Conservation (phyloP, 35 echinoderm and acorn worm genomes). For the Heliocidaris erythrogramma region DNA sequence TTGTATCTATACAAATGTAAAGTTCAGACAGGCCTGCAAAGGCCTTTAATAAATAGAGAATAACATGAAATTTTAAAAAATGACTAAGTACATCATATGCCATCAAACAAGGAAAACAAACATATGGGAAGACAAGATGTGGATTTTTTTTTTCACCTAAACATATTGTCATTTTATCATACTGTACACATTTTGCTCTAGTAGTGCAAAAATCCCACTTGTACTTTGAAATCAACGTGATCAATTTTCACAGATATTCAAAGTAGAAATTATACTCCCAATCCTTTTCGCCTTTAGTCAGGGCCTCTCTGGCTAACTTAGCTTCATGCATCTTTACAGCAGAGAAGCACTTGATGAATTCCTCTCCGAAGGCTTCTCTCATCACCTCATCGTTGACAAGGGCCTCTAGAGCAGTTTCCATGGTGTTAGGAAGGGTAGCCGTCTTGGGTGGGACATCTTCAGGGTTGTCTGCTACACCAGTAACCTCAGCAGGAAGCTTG, state of each 20-base stretch:
- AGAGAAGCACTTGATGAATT: conserved; percentile 69
- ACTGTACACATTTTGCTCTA: too few relatives aligned
- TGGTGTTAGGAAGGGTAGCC: conserved; percentile 38
- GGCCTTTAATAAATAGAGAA: too few relatives aligned
- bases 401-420: conserved; percentile 65
- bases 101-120: too few relatives aligned
- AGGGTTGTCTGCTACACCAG: conserved; percentile 14
- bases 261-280: conserved; percentile 65
- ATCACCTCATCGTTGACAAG: conserved; percentile 58
- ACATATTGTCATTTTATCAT: too few relatives aligned
- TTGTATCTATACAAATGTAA: too few relatives aligned
- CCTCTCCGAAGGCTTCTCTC: conserved; percentile 58
- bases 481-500: conserved; percentile 49
- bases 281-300: conserved; percentile 42
- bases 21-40: too few relatives aligned
- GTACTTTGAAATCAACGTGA: background rate
- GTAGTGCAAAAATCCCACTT: background rate
- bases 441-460: conserved; percentile 51
- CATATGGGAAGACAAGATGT: too few relatives aligned
- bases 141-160: too few relatives aligned
- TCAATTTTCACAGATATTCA: conserved; percentile 60
- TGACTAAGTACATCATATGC: too few relatives aligned
- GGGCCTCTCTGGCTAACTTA: conserved; percentile 30
- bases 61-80: too few relatives aligned
- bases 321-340: conserved; percentile 67